Conservation (phyloP, 64 coral and sea anemone genomes). For the Pachyseris speciosa region DNA sequence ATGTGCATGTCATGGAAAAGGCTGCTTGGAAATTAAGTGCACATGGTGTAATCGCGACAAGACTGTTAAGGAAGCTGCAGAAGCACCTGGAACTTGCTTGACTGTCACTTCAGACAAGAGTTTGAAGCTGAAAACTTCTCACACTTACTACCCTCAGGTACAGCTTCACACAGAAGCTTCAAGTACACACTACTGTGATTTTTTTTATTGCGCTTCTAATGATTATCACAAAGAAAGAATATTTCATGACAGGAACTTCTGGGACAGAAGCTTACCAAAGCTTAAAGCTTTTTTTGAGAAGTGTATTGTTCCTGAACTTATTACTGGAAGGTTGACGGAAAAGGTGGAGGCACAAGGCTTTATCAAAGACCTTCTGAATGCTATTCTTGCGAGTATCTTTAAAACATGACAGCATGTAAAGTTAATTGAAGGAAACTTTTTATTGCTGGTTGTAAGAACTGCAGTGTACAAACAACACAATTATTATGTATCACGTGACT, state of each 20-base stretch:
- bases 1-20: slow-evolving; percentile 49
- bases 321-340: slow-evolving; percentile 28
- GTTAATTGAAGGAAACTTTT: slow-evolving; percentile 32
- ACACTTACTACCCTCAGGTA: slow-evolving; percentile 34
- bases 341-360: slow-evolving; percentile 8
- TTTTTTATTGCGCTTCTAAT: slow-evolving; percentile 4
- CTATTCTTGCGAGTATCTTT: neutral
- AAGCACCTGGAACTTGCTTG: slow-evolving; percentile 37
- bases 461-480: neutral
- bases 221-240: slow-evolving; percentile 21
- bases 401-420: slow-evolving; percentile 37
- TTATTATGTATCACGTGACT: too few species aligned
- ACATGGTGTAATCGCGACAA: slow-evolving; percentile 29
- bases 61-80: slow-evolving; percentile 21
- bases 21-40: slow-evolving; percentile 53
- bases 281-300: slow-evolving; percentile 35
- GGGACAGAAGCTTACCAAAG: slow-evolving; percentile 17
- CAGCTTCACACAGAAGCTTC: slow-evolving; percentile 18
- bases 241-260: slow-evolving; percentile 7
- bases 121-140: neutral
- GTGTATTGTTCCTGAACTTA: slow-evolving; percentile 20
- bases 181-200: slow-evolving; percentile 21
- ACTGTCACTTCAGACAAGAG: neutral
- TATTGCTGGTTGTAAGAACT: slow-evolving; percentile 7
- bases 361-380: slow-evolving; percentile 28